Evolutionary conservation across 2,113 vertebrate genomes (phyloP), one percentile per base, ranked within the genome.

Genomic region (Amphilophus citrinellus): DNA sequence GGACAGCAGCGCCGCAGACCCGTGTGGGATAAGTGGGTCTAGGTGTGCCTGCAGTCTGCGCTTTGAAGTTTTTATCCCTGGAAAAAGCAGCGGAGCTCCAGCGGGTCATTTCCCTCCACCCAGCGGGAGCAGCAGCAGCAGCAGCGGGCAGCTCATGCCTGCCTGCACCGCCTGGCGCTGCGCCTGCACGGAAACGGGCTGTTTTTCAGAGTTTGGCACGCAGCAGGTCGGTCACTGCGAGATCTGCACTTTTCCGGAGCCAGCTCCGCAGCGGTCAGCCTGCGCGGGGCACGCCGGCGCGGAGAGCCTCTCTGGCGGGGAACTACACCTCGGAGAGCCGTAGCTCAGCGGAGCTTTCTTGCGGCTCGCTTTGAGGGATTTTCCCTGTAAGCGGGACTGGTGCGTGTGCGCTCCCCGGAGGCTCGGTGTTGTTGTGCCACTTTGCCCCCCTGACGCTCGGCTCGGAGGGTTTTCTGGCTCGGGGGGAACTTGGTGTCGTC

Each of bases 281-380:
- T 82, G 83, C 53, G 89, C 87, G 61, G 61, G 63, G 82, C 79
- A 82, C 82, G 80, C 87, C 90, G 83, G 88, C 82, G 61, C 82
- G 81, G 17, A 53, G 80, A 87, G 84, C 84, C 61, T 82, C 80
- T 88, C 42, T 18, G 86, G 73, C 85, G 80, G 87, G 82, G 75
- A 84, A 20, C 37, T 27, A 2, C 62, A 58, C 65, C 76, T 22
- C 78, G 35, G 80, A 57, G 80, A 61, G 78, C 75, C 88, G 56
- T 22, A 27, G 76, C 44, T 73, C 65, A 1, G 3, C 17, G 79
- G 76, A 81, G 80, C 60, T 35, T 7, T n/a, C 7, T 2, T 1
- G 14, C 0, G 44, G 57, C 22, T 61, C 20, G 24, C 13, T 35
- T 2, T 10, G 5, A 10, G 37, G 13, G 32, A 3, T 18, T 0